Conservation (phyloP, 1,140 invertebrate species). For the Drosophila nigrodunni region DNA sequence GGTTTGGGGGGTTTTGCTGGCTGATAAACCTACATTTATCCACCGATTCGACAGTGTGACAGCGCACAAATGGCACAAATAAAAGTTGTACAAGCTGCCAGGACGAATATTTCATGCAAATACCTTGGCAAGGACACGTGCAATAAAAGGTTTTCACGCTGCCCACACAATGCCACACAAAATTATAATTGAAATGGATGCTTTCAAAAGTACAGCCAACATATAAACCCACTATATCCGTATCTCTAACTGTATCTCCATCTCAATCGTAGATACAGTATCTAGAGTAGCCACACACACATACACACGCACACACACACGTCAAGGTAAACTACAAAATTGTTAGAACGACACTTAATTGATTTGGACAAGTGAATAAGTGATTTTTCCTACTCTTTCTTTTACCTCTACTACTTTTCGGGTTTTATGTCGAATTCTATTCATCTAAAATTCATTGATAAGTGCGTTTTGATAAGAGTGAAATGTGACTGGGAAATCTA, state of each 20-base stretch:
- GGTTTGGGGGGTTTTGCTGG: too few relatives aligned
- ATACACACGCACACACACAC: too few relatives aligned
- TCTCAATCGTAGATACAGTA: not conserved
- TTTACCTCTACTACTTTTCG: too few relatives aligned
- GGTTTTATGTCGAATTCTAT: constrained; percentile 20
- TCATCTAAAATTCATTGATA: constrained; percentile 46
- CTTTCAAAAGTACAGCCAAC: constrained; percentile 17
- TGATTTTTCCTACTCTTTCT: constrained; percentile 16
- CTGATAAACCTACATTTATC: not conserved
- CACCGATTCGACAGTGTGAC: constrained; percentile 21
- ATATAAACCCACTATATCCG: not conserved
- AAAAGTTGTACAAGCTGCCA: constrained; percentile 31
- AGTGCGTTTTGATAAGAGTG: not conserved
- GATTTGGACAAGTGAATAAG: constrained; percentile 48
- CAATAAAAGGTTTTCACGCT: constrained; percentile 58
- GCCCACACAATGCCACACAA: constrained; percentile 29
- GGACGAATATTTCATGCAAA: constrained; percentile 64
- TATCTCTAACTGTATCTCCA: not conserved
- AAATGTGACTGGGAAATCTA: not conserved
- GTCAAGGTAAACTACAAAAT: too few relatives aligned
- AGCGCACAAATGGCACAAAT: constrained; percentile 49
- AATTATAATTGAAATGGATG: constrained; percentile 71
- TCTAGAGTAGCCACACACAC: not conserved
- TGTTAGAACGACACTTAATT: constrained; percentile 32
- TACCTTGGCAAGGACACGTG: constrained; percentile 61